Conservation (phyloP, 2,113 vertebrate genomes). For the Suncus etruscus region DNA sequence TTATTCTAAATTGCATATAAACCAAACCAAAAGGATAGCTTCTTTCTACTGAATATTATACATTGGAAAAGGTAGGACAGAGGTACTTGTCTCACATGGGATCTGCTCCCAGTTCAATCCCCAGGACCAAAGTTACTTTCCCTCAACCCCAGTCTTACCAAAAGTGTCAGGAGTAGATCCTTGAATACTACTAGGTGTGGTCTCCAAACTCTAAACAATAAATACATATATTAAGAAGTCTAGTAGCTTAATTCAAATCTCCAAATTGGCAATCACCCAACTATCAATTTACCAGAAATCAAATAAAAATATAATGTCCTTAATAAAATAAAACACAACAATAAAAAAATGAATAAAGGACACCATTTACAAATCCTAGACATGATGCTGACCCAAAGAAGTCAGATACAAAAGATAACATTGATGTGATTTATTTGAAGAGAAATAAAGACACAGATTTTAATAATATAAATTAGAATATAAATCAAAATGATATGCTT, state of each 20-base stretch:
- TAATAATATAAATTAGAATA: not conserved
- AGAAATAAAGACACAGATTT: constrained; percentile 43
- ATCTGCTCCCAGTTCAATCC: too few relatives aligned
- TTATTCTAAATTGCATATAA: not conserved
- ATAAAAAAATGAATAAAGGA: not conserved
- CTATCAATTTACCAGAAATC: not conserved
- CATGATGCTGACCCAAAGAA: constrained; percentile 11
- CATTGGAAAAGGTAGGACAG: not conserved
- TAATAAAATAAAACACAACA: not conserved
- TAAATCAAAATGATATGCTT: not conserved
- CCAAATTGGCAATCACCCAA: constrained; percentile 23
- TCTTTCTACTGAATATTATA: not conserved
- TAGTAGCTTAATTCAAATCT: not conserved
- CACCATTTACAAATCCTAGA: not conserved
- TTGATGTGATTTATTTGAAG: constrained; percentile 39
- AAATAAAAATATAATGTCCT: not conserved
- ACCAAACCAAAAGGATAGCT: not conserved
- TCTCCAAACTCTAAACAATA: too few relatives aligned
- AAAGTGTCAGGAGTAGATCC: too few relatives aligned
- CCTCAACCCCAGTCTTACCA: too few relatives aligned
- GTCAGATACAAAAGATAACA: constrained; percentile 4
- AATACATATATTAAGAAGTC: too few relatives aligned
- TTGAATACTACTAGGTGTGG: too few relatives aligned
- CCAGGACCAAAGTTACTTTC: too few relatives aligned
- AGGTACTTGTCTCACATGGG: too few relatives aligned